Evolutionary conservation across 2,113 vertebrate species (phyloP).

Genomic region (Lycaon pictus): DNA sequence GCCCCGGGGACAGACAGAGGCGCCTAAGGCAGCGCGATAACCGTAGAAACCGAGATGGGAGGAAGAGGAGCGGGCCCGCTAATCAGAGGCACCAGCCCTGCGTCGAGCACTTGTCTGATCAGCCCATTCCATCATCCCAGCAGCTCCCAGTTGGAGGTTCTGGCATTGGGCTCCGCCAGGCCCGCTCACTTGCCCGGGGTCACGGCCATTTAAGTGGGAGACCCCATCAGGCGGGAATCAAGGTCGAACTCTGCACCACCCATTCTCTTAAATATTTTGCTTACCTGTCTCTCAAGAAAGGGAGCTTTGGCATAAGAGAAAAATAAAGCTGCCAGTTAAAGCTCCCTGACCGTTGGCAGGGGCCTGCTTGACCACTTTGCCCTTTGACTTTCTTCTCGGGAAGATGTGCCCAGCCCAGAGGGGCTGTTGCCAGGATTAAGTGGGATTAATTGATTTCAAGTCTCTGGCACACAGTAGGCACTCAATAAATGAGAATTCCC

Average conservation of each 20-base stretch:
- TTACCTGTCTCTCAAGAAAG: constrained; percentile 45
- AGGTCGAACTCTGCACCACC: background rate
- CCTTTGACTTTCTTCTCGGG: constrained; percentile 36
- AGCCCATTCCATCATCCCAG: constrained; percentile 57
- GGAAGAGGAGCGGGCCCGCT: background rate
- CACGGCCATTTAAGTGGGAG: background rate
- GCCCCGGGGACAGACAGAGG: background rate
- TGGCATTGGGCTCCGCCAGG: background rate
- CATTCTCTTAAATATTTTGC: constrained; percentile 42
- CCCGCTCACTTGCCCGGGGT: background rate
- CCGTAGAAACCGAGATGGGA: background rate
- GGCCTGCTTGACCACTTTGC: background rate
- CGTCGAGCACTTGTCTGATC: background rate
- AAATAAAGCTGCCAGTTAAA: constrained; percentile 26
- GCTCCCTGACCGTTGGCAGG: background rate
- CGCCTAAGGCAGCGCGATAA: background rate
- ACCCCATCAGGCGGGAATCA: background rate
- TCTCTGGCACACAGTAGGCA: constrained; percentile 45
- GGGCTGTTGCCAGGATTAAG: background rate
- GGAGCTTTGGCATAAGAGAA: constrained; percentile 46
- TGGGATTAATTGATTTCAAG: constrained; percentile 43
- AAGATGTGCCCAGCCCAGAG: background rate
- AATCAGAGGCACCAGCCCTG: background rate
- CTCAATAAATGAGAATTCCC: constrained; percentile 7
- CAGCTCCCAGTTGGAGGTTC: background rate